A percentile compares a stretch with the other conserved stretches of the same genome.
Evolutionary conservation across 2,113 vertebrate species (phyloP).

Genomic region (Gavia stellata): DNA sequence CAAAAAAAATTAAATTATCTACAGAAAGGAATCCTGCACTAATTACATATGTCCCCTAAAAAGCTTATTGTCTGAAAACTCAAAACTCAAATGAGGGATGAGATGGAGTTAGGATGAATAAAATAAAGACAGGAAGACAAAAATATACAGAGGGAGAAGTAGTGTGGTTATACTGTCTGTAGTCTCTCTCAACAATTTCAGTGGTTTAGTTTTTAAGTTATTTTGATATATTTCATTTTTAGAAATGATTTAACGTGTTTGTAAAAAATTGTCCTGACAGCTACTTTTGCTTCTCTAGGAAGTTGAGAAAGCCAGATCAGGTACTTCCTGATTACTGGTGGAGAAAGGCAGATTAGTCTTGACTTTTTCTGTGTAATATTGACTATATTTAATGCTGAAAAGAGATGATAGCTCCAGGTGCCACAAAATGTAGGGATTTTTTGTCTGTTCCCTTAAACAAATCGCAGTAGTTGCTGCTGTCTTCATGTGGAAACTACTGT

Average conservation of each 20-base stretch:
- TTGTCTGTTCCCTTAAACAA: not conserved
- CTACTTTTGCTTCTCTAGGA: not conserved
- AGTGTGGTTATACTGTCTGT: not conserved
- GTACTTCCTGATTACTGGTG: not conserved
- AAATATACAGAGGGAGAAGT: not conserved
- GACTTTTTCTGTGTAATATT: not conserved
- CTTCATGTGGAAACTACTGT: not conserved
- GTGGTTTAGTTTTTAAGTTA: not conserved
- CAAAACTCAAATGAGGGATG: not conserved
- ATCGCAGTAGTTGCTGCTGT: not conserved
- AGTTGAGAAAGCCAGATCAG: not conserved
- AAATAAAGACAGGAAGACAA: not conserved
- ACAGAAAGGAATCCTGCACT: not conserved
- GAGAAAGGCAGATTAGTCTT: not conserved
- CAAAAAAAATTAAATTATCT: not conserved
- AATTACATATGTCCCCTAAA: not conserved
- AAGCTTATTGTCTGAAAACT: not conserved
- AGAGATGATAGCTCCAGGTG: not conserved
- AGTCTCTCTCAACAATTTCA: not conserved
- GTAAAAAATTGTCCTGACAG: not conserved
- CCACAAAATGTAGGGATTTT: not conserved
- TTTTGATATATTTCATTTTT: not conserved
- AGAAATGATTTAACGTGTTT: not conserved
- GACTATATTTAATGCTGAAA: not conserved
- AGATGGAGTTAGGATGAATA: not conserved